phyloP scores from a whole-genome alignment of 1,140 invertebrate genomes.

The Aphis gossypii region DNA sequence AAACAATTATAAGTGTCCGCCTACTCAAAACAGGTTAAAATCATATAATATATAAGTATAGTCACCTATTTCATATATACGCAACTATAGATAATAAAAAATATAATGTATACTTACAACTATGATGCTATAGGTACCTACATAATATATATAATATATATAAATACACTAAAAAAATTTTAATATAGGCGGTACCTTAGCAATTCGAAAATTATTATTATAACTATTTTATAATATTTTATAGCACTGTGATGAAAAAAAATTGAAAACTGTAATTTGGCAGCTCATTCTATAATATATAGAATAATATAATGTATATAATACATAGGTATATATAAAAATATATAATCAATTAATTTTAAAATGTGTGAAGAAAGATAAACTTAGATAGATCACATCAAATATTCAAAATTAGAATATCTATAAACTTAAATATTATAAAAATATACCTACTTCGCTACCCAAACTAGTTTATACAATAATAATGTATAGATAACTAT shows the following conservation, averaged over 20 bases:
- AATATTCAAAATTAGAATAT: not conserved
- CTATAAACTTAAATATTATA: not conserved
- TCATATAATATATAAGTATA: not conserved
- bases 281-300: not conserved
- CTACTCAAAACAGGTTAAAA: not conserved
- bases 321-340: too few relatives aligned
- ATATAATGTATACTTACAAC: too few relatives aligned
- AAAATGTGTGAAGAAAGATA: not conserved
- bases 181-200: not conserved
- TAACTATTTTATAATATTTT: not conserved
- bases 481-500: not conserved
- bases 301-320: not conserved
- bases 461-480: too few relatives aligned
- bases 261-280: not conserved
- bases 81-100: too few relatives aligned
- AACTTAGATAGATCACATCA: not conserved
- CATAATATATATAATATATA: not conserved
- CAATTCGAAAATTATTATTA: not conserved
- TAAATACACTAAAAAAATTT: not conserved
- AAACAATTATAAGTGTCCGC: not conserved
- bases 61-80: not conserved
- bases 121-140: too few relatives aligned
- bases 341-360: not conserved
- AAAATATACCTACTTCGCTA: not conserved
- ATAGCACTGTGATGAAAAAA: not conserved